Base-by-base conservation (phyloP, 2,888 invertebrate genomes). In the Mythimna albipuncta region DNA sequence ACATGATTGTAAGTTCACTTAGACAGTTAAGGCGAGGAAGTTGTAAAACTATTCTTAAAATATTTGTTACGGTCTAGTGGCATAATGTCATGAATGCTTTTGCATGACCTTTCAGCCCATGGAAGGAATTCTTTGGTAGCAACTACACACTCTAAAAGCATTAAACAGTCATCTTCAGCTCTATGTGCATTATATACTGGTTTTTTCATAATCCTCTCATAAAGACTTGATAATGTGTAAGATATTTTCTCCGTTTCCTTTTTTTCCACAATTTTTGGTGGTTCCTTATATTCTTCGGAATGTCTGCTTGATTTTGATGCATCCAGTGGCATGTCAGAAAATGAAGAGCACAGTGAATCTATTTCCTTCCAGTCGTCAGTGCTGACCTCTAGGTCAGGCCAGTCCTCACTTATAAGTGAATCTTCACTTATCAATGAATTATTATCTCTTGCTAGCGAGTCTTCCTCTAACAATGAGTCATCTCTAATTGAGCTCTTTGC, bases 131-230 rank as follows among this genome's bases (percentile, higher is more conserved):
- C 91, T 64, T 97, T 97, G 63, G 96, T 92, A 11, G 96, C 94
- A 38, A 96, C 92, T 6, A 97, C 97, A 88, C 98, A 97, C 81
- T 97, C 95, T 16, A 98, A 88, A 65, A 98, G 92, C 94, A 97
- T 97, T 4, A 96, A 81, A 50, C 97, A 97, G 91, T 98, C 98
- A 2, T 91, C 96, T 91, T 98, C 98, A 2, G 98, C 98, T 80
- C 96, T 95, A 89, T 98, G 98, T 0, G 96, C 93, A 85, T 95
- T 90, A 5, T 85, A 62, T 0, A 96, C 93, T 19, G 94, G 87
- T 69, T 92, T 94, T 4, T 93, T 93, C 61, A 97, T 93, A 35
- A 97, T 90, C 64, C 97, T 95, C 78, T 95, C 91, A 88, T 97
- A 97, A 52, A 98, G 88, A 72, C 95, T 95, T 2, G 77, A 76